These are phyloP conservation scores for Quadriops clusia DNA, from an alignment of 2,888 invertebrate genomes.

Conservation along the genomic window DNA sequence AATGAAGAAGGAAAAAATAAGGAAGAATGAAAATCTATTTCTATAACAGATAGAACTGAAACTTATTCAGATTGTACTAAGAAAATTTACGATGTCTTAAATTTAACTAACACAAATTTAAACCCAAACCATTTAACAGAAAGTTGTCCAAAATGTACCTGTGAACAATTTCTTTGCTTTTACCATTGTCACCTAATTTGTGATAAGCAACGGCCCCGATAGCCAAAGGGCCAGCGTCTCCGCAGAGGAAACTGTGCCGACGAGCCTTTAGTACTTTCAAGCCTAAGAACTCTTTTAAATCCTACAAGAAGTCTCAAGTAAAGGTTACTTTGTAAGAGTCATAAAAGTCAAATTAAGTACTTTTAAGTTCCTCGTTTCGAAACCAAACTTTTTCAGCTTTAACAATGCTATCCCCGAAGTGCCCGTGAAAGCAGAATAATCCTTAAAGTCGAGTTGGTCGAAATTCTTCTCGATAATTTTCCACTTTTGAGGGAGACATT, in stretches of 20 bases:
- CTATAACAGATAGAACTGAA: too few relatives aligned
- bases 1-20: too few relatives aligned
- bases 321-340: conserved; percentile 1
- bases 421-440: conserved; percentile 66
- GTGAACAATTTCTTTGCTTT: conserved; percentile 39
- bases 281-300: conserved; percentile 36
- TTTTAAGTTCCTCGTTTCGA: conserved; percentile 24
- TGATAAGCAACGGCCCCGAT: conserved; percentile 48
- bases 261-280: conserved; percentile 36
- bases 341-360: conserved; percentile 16
- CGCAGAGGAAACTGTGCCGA: conserved; percentile 55
- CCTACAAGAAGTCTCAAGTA: conserved; percentile 26
- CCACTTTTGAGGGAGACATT: conserved; percentile 34
- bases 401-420: conserved; percentile 57
- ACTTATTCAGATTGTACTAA: too few relatives aligned
- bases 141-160: conserved; percentile 44
- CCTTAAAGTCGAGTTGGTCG: conserved; percentile 38
- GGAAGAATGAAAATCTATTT: too few relatives aligned
- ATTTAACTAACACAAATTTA: too few relatives aligned
- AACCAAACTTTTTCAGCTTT: conserved; percentile 40
- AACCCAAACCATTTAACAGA: too few relatives aligned
- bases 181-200: conserved; percentile 41
- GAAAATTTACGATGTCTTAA: too few relatives aligned
- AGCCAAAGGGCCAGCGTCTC: conserved; percentile 55
- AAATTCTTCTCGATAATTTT: conserved; percentile 34